Evolutionary conservation across 2,888 invertebrate species (phyloP), one percentile per base, ranked within the genome.

Genomic region (Sialis fuliginosa): DNA sequence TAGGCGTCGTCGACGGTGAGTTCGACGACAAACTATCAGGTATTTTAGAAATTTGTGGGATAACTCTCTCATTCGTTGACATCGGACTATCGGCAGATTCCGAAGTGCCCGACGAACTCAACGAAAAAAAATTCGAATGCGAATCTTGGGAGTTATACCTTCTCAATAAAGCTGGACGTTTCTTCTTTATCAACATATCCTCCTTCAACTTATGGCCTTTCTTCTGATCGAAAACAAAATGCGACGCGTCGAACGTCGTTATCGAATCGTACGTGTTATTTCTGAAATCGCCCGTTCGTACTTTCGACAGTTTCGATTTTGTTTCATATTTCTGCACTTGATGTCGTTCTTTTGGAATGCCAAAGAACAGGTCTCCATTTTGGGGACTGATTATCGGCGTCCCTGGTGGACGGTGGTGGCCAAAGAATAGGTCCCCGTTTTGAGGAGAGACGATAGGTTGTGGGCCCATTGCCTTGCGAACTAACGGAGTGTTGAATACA

Each of bases 321-420:
- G 22, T 22, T 22, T 22, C 22, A 22, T 22, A 22, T 2, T 70
- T 70, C 30, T 39, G 10, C 2, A 3, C 6, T 22, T 7, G 39
- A 70, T 70, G 54, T 70, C 70, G 58, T 70, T 70, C 60, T 69
- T 70, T 62, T 70, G 69, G 39, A 1, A 50, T 50, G 37, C 51
- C 52, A 46, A 50, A 52, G 7, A 59, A 52, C 2, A 51, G 55
- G 53, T 48, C 49, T 45, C 52, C 53, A 44, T 69, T 70, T 2
- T 70, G 70, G 8, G 70, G 70, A 35, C 13, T 33, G 13, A 35
- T 33, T 10, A 33, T 30, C 10, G 44, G 44, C 33, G 44, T 13
- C 44, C 22, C 22, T 22, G 22, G 22, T 22, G 22, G 22, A 22
- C 22, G 22, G 4, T 22, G 22, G 22, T 22, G 22, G 22, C 22